A percentile compares a stretch with the other conserved stretches of the same genome.
Conservation (phyloP, 1,140 invertebrate genomes). For the Drosophila erecta region DNA sequence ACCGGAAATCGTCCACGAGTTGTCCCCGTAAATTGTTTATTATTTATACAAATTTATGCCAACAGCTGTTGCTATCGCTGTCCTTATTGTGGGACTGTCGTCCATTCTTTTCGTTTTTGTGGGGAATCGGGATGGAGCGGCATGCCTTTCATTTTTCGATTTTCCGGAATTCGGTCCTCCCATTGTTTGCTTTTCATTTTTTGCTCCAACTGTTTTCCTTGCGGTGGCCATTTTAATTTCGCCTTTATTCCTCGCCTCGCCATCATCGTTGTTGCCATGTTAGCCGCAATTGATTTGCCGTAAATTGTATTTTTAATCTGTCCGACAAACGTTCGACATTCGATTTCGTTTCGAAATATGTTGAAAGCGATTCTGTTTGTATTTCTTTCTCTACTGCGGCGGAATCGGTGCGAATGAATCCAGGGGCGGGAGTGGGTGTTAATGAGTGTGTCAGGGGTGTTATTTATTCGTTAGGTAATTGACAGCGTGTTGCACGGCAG, state of each 20-base stretch:
- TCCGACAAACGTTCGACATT: constrained; percentile 57
- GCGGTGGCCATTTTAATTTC: constrained; percentile 66
- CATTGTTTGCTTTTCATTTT: constrained; percentile 77
- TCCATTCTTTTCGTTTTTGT: constrained; percentile 20
- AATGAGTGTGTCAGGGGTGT: constrained; percentile 61
- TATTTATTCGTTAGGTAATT: constrained; percentile 58
- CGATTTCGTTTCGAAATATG: constrained; percentile 33
- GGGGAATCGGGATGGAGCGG: not conserved
- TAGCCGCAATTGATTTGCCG: constrained; percentile 77
- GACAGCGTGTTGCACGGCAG: not conserved
- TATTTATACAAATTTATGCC: constrained; percentile 76
- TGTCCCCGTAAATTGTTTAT: constrained; percentile 71
- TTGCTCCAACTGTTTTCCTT: constrained; percentile 63
- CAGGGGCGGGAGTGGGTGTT: constrained; percentile 14
- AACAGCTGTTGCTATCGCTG: constrained; percentile 63
- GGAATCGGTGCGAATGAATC: constrained; percentile 1
- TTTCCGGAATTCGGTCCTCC: constrained; percentile 19
- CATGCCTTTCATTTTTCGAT: constrained; percentile 20
- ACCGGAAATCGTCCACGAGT: constrained; percentile 4
- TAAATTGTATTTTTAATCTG: constrained; percentile 82
- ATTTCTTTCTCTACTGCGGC: constrained; percentile 1
- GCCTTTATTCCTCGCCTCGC: constrained; percentile 33
- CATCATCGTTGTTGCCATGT: constrained; percentile 55
- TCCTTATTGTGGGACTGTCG: constrained; percentile 29
- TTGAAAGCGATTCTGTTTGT: constrained; percentile 46